Evolutionary conservation across 1,140 invertebrate genomes (phyloP).

Genomic region (Hirudo medicinalis): DNA sequence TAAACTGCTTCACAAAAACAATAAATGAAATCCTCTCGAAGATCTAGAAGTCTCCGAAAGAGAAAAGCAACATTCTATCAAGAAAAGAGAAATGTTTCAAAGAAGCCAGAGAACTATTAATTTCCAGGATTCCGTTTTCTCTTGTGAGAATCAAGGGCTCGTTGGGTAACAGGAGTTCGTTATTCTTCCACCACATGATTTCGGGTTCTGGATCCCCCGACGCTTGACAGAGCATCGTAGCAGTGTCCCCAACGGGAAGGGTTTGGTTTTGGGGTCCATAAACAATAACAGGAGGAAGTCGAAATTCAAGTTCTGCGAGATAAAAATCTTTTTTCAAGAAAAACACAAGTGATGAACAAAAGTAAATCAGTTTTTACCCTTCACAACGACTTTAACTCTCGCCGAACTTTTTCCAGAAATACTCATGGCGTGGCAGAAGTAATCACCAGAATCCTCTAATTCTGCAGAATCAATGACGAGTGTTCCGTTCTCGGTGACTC

Average conservation of each 20-base stretch:
- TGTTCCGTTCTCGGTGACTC: not conserved
- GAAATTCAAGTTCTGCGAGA: not conserved
- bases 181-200: conserved; percentile 70
- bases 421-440: not conserved
- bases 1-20: no score
- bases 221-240: conserved; percentile 61
- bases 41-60: no score
- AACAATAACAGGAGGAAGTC: conserved; percentile 1
- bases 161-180: conserved; percentile 43
- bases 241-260: conserved; percentile 2
- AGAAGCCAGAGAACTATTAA: no score
- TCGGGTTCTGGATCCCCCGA: conserved; percentile 76
- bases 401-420: not conserved
- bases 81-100: no score
- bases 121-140: no score
- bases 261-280: conserved; percentile 13
- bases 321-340: not conserved
- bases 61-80: no score
- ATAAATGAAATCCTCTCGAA: no score
- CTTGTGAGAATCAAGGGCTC: no score
- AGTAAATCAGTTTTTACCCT: not conserved
- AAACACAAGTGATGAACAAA: not conserved
- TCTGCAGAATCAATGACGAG: not conserved
- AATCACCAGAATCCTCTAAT: conserved; percentile 1
- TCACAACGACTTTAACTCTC: not conserved